phyloP scores from a whole-genome alignment of 2,113 vertebrate species.

The Haplotaxodon microlepis region DNA sequence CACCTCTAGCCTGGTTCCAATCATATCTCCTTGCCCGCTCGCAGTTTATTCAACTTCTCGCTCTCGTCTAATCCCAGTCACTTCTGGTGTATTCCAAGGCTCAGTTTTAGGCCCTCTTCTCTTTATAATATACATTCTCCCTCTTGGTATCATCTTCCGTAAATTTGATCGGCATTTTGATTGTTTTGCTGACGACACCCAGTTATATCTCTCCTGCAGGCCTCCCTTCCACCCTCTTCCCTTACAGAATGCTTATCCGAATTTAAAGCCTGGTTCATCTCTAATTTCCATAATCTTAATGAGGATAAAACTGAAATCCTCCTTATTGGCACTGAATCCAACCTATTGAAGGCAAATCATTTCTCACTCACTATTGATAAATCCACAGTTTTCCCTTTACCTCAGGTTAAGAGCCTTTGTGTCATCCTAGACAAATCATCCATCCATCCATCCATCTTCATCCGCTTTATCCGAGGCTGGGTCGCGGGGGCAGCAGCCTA shows the following conservation, averaged over 20 bases:
- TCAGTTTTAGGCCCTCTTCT: background rate
- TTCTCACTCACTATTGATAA: background rate
- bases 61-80: background rate
- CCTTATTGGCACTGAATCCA: background rate
- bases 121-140: background rate
- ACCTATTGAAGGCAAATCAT: background rate
- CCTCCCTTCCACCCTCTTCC: background rate
- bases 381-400: background rate
- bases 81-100: background rate
- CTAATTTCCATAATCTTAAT: background rate
- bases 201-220: background rate
- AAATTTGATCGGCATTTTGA: background rate
- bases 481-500: too few species aligned
- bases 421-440: background rate
- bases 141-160: background rate
- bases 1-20: background rate
- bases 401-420: background rate
- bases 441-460: too few species aligned
- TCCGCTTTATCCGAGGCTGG: too few species aligned
- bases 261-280: background rate
- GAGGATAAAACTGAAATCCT: background rate
- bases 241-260: background rate
- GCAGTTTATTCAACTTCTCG: background rate
- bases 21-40: background rate
- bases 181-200: background rate